Evolutionary conservation across 1,140 invertebrate genomes (phyloP).

Genomic region (Temnothorax nylanderi): DNA sequence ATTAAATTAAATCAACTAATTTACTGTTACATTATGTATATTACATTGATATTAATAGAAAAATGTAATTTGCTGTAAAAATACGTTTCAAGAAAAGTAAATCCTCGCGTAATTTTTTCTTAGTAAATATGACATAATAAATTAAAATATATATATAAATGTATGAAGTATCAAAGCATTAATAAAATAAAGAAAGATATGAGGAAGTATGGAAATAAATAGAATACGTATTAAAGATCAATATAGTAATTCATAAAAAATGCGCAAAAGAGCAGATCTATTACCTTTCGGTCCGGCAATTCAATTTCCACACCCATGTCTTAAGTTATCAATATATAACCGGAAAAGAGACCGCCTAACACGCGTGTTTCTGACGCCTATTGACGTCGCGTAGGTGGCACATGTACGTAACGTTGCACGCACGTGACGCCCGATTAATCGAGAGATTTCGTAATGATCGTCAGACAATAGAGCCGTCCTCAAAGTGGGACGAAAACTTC

Average conservation of each 20-base stretch:
- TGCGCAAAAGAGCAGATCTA: neutral
- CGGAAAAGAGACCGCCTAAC: conserved; percentile 11
- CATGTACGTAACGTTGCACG: neutral
- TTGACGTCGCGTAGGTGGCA: conserved; percentile 45
- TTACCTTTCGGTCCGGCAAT: neutral
- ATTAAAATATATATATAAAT: neutral
- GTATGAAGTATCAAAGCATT: neutral
- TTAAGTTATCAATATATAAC: neutral
- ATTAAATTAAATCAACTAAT: neutral
- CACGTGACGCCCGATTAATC: conserved; percentile 43
- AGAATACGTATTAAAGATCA: neutral
- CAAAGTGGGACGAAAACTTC: conserved; percentile 28
- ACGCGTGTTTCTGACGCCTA: conserved; percentile 57
- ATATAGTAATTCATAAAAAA: neutral
- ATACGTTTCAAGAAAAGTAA: no score
- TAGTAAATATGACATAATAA: neutral
- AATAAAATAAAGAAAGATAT: neutral
- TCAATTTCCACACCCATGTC: conserved; percentile 18
- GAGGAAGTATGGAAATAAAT: neutral
- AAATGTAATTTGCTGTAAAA: neutral
- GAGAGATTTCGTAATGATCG: conserved; percentile 58
- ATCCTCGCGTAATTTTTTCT: neutral
- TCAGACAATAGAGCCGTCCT: conserved; percentile 40
- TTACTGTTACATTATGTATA: neutral
- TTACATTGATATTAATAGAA: neutral